phyloP scores from a whole-genome alignment of 2,113 vertebrate genomes.

The Phalacrocorax aristotelis region DNA sequence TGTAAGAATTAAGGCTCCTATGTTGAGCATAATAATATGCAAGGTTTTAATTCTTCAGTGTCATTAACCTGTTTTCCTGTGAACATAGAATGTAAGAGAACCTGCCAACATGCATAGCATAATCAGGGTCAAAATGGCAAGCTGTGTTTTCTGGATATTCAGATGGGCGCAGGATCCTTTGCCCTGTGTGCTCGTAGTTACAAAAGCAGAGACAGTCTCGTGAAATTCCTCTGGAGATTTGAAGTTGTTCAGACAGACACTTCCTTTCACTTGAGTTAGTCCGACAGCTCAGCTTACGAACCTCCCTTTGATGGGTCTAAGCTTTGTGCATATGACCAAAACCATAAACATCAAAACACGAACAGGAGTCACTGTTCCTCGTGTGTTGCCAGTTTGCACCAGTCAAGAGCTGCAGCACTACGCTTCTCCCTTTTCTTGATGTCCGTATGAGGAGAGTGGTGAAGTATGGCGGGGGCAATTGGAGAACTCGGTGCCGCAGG shows the following conservation, averaged over 20 bases:
- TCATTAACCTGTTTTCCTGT: not conserved
- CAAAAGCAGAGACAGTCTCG: conserved; percentile 18
- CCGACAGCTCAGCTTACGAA: conserved; percentile 32
- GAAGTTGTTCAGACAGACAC: conserved; percentile 11
- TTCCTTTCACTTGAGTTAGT: conserved; percentile 60
- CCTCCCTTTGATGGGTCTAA: conserved; percentile 51
- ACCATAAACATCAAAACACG: conserved; percentile 53
- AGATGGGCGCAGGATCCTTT: not conserved
- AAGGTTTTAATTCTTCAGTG: not conserved
- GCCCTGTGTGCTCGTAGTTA: not conserved
- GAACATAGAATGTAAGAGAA: not conserved
- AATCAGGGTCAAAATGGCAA: not conserved
- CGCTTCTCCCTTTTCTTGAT: not conserved
- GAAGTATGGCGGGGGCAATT: not conserved
- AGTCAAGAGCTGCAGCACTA: not conserved
- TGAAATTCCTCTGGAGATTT: conserved; percentile 10
- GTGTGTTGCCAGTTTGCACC: not conserved
- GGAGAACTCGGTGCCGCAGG: not conserved
- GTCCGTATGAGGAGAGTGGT: not conserved
- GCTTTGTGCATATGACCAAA: conserved; percentile 48
- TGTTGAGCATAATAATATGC: not conserved
- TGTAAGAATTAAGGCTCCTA: not conserved
- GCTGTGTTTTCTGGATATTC: not conserved
- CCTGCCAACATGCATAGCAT: not conserved
- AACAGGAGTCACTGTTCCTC: conserved; percentile 4